Evolutionary conservation across 2,113 vertebrate species (phyloP).

Genomic region (Anhinga rufa): DNA sequence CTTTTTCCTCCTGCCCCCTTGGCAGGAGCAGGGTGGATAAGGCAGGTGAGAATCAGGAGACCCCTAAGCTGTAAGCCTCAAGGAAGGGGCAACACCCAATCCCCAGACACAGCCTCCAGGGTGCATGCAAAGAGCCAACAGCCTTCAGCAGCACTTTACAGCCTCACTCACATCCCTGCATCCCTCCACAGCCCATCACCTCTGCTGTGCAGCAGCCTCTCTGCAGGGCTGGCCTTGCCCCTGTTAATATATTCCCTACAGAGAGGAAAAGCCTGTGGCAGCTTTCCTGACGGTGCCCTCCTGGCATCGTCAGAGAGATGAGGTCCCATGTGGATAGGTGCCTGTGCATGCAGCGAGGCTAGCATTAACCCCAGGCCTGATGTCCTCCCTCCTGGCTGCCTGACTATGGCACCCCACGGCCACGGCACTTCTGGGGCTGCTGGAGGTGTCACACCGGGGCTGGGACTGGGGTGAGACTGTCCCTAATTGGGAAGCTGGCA

Average conservation of each 20-base stretch:
- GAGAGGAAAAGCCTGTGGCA: background rate
- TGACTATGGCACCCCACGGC: background rate
- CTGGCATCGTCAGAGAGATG: background rate
- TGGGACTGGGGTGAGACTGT: background rate
- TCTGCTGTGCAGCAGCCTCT: background rate
- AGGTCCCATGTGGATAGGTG: background rate
- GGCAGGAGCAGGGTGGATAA: background rate
- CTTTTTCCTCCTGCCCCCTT: background rate
- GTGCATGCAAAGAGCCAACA: background rate
- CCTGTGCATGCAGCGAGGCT: background rate
- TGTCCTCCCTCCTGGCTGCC: background rate
- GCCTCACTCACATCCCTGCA: background rate
- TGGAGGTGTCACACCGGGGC: background rate
- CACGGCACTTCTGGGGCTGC: background rate
- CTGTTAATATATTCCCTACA: fast-evolving
- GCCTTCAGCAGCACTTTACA: background rate
- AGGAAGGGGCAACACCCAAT: background rate
- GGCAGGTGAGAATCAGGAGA: background rate
- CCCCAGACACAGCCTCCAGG: background rate
- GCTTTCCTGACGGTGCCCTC: background rate
- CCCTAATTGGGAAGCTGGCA: background rate
- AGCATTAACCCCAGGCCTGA: background rate
- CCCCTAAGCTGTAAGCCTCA: background rate
- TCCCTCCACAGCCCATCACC: background rate
- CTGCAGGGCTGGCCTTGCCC: background rate